Evolutionary conservation across 2,888 invertebrate species (phyloP).

Genomic region (Leptopilina syphax): DNA sequence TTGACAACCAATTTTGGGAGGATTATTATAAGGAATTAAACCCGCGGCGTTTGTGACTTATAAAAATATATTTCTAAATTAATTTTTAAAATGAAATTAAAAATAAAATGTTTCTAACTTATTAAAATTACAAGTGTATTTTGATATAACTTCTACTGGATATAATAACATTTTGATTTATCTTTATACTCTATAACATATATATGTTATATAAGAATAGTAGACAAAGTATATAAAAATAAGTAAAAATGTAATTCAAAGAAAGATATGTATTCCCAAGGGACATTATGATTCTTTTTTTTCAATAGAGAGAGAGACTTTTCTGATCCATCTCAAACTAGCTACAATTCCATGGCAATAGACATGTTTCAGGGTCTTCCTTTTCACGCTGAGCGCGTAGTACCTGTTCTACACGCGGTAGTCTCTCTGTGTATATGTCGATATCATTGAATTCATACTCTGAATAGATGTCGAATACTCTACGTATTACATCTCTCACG

Average conservation of each 20-base stretch:
- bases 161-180: no score
- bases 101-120: no score
- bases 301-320: constrained; percentile 48
- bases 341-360: constrained; percentile 51
- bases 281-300: constrained; percentile 64
- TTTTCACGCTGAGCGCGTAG: constrained; percentile 63
- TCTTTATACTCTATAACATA: not conserved
- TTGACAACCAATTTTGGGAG: no score
- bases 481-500: constrained; percentile 13
- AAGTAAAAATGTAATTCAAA: constrained; percentile 12
- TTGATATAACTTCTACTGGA: no score
- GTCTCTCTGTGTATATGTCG: constrained; percentile 4
- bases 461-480: constrained; percentile 14
- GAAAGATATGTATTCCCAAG: constrained; percentile 56
- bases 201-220: not conserved
- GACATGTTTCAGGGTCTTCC: constrained; percentile 65
- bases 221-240: not conserved
- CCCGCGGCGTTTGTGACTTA: no score
- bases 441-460: constrained; percentile 28
- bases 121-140: no score
- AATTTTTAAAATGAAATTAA: no score
- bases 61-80: no score
- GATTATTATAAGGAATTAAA: no score
- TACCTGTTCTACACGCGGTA: constrained; percentile 46
- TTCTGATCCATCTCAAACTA: constrained; percentile 57